Evolutionary conservation across 1,140 invertebrate genomes (phyloP), one percentile per base, ranked within the genome.

Genomic region (Tetranychus urticae): DNA sequence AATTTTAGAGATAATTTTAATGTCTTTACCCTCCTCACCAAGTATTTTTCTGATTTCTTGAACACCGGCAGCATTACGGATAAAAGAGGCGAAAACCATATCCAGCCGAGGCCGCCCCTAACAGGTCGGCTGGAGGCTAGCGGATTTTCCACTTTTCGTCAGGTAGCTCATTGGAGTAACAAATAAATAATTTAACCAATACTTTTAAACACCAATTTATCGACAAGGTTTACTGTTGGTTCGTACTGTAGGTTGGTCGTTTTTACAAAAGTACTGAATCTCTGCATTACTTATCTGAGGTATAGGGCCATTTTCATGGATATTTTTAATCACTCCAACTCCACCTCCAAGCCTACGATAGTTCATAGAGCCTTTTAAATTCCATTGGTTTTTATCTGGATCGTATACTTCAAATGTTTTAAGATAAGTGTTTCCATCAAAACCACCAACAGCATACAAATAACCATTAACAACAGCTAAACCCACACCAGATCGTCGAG

Each of bases 341-440:
- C 93, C 93, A 66, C 93, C 92, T 57, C 93, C 93, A 23, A 98
- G 78, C 60, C 93, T 77, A 65, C 93, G 77, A 74, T 96, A 97
- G 77, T 97, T 97, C 93, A 98, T 98, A 64, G 87, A 88, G 58
- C 91, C 91, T 72, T 89, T 94, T 42, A 92, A 73, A 60, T 88
- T 80, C 94, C 94, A 98, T 70, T 92, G 88, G 75, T 97, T 97
- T 68, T 87, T 71, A 61, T 97, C 92, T 1, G 88, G 85, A 76
- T 97, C 93, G 73, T 89, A 97, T 55, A 97, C 88, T 78, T 98
- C 93, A 57, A 97, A 93, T 56, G 91, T 94, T 77, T 97, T 97
- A 57, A 98, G 76, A 74, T 98, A 97, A 12, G 90, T 90, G 48
- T 88, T 89, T 31, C 93, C 93, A 77, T 98, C 93, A 74, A 97